phyloP scores from a whole-genome alignment of 2,888 invertebrate species.

The Minunthozetes semirufus region DNA sequence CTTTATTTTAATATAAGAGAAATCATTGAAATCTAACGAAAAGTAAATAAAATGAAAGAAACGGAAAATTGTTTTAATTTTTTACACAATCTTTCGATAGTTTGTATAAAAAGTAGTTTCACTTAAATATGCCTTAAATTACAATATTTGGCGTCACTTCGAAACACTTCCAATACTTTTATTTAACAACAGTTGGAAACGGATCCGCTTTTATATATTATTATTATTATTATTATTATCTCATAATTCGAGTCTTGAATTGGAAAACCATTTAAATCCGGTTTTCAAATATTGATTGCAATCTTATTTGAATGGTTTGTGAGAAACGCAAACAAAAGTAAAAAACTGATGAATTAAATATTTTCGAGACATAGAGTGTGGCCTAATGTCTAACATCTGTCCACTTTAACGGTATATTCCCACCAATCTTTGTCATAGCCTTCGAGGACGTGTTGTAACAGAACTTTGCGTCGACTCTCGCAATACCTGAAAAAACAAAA shows the following conservation, averaged over 20 bases:
- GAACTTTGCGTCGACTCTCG: constrained; percentile 88
- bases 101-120: constrained; percentile 16
- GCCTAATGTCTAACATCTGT: constrained; percentile 10
- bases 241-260: not conserved
- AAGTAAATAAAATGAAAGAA: not conserved
- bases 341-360: not conserved
- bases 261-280: not conserved
- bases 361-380: not conserved
- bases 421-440: constrained; percentile 93
- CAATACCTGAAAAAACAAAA: constrained; percentile 70
- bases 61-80: not conserved
- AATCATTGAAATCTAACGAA: not conserved
- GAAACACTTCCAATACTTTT: not conserved
- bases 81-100: constrained; percentile 2
- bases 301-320: not conserved
- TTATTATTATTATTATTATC: not conserved
- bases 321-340: not conserved
- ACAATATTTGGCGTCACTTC: not conserved
- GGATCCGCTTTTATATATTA: not conserved
- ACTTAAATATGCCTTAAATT: not conserved
- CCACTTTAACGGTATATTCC: constrained; percentile 37
- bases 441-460: constrained; percentile 95
- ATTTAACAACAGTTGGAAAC: not conserved
- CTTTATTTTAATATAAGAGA: not conserved
- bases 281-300: constrained; percentile 12